Evolutionary conservation across 2,113 vertebrate species (phyloP), one percentile per base, ranked within the genome.

Genomic region (Aldabrachelys gigantea): DNA sequence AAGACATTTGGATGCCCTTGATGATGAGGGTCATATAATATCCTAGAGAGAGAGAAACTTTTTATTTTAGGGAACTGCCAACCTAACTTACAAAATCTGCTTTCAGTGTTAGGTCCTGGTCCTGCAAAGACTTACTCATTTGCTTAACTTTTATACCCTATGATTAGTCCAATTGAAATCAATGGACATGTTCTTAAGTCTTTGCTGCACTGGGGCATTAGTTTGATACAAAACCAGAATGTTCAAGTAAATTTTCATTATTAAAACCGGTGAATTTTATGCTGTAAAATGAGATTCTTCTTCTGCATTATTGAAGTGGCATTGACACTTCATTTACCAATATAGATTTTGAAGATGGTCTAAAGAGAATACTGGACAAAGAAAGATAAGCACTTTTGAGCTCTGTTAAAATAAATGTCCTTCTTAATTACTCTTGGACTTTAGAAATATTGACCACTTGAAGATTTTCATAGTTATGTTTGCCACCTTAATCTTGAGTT

Each of bases 101-200:
- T 72, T 38, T 72, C 19, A 38, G 19, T 72, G 35, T 72, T 72
- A 22, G 35, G 19, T 38, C 35, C 65, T 69, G 65, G 35, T 72
- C 19, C 9, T n/a, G 62, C 62, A 69, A 69, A 69, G 35, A 9
- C 35, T 69, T 19, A 69, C 1, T 65, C 14, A 35, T 17, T 8
- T 1, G 0, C 0, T 0, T 41, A 49, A 13, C 49, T 35, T 90
- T 38, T 1, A 9, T 82, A 24, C 0, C 0, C 76, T 83, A 83
- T 27, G 6, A 54, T 4, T 56, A 41, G 91, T 13, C 6, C 1
- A 19, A 1, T 38, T 85, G 59, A 87, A 90, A 82, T 89, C n/a
- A 80, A 49, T 3, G 31, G 35, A 69, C 19, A 38, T 21, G 65
- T 72, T 22, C 19, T 10, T 72, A 0, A 1, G 1, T 76, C 35